Evolutionary conservation across 1,140 invertebrate species (phyloP), one percentile per base, ranked within the genome.

Genomic region (Halyomorpha halys): DNA sequence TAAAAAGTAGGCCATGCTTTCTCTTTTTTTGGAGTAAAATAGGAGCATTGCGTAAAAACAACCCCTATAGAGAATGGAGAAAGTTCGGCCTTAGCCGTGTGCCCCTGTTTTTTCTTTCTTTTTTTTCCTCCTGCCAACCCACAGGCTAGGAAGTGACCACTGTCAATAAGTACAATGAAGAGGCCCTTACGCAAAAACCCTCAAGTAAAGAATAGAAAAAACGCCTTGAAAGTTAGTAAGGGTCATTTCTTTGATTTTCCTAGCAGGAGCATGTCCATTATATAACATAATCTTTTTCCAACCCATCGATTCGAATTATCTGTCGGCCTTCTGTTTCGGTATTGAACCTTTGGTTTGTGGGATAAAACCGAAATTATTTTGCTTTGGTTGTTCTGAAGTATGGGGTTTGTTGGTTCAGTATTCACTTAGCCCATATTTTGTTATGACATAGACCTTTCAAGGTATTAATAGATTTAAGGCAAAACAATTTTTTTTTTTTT

Each of bases 151-250:
- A 56, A 56, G 53, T 56, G 53, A 56, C 53, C 53, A 56, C 53
- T 56, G 53, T 25, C 53, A 23, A 19, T 23, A 27, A 56, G 53
- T 19, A 56, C n/a, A 18, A 18, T 21, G 47, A 21, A 21, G 19
- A 49, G 47, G 47, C 53, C 53, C 53, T 56, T 56, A 56, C 53
- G 53, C 21, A 56, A 56, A 56, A 56, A 11, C 53, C 21, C 15
- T 11, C 34, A 21, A 49, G 3, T 5, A 18, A 49, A 49, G 14
- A n/a, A 49, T 13, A 49, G 47, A 49, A 49, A 49, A 49, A 49
- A 18, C 47, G 5, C 53, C 53, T 25, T 21, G 18, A 56, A 56
- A 56, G 23, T 23, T 23, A 21, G 23, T 25, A 56, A 21, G 53
- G 53, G 4, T 15, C 53, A 56, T 56, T 56, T 56, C 53, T 16